Evolutionary conservation across 2,888 invertebrate genomes (phyloP).

Genomic region (Druceiella hillmani): DNA sequence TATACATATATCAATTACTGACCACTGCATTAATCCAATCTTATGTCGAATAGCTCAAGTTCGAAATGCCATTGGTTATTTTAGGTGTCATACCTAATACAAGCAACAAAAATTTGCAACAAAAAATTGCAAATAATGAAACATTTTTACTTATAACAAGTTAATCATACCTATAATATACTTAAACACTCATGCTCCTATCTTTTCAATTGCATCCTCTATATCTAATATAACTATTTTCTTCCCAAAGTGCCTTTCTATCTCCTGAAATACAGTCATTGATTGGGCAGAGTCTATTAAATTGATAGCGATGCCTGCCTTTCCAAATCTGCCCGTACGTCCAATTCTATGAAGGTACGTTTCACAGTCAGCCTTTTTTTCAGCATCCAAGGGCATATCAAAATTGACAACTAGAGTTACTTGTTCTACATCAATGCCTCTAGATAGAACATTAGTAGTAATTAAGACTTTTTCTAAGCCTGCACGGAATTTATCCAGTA

Average conservation of each 20-base stretch:
- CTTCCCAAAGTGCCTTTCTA: constrained; percentile 73
- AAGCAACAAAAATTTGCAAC: too few species aligned
- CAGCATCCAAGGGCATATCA: constrained; percentile 73
- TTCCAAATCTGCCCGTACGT: constrained; percentile 85
- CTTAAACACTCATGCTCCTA: constrained; percentile 54
- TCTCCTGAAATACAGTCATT: constrained; percentile 58
- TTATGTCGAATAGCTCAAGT: too few species aligned
- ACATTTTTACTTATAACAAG: too few species aligned
- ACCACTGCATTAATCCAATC: too few species aligned
- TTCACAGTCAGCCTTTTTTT: constrained; percentile 74
- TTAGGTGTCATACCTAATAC: too few species aligned
- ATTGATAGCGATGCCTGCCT: constrained; percentile 85
- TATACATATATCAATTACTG: too few species aligned
- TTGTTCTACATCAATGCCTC: constrained; percentile 85
- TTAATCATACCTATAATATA: too few species aligned
- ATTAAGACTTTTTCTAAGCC: constrained; percentile 84
- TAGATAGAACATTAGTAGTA: constrained; percentile 69
- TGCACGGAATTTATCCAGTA: constrained; percentile 75
- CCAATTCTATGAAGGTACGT: constrained; percentile 91
- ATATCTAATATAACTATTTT: constrained; percentile 67
- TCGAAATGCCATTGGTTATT: too few species aligned
- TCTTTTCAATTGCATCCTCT: constrained; percentile 74
- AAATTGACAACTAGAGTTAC: constrained; percentile 92
- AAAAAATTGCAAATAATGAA: too few species aligned
- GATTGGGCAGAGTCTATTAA: constrained; percentile 64